Evolutionary conservation across 2,113 vertebrate genomes (phyloP), one percentile per base, ranked within the genome.

Genomic region (Eidolon helvum): DNA sequence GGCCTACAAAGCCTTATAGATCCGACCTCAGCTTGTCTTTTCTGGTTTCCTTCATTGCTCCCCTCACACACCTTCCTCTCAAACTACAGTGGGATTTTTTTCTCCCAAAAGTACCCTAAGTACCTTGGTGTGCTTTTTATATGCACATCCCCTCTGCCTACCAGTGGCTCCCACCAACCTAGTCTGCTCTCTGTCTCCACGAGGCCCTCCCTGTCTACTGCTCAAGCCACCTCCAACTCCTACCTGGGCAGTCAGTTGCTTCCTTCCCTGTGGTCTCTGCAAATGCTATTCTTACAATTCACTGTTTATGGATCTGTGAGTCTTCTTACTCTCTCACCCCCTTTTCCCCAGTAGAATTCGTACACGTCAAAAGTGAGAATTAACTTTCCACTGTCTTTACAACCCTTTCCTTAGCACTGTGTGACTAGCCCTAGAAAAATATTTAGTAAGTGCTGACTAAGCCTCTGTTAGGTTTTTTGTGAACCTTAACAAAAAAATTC

Each of bases 381-480:
- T 35, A 24, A 11, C 0, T 77, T 86, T 68, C 57, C n/a, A 57
- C 80, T 75, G 0, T 26, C 68, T 77, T n/a, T 69, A 8, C 66
- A 21, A 35, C 9, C 21, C 19, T 61, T 86, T 80, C 9, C 11
- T 82, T 33, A 91, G 28, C 43, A 50, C 14, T 48, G 43, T 84
- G 14, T 74, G 57, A 16, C 57, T 84, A 50, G 24, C 18, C 35
- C 50, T 71, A 43, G 80, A 89, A 93, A 91, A 88, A 63, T 33
- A n/a, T 72, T 90, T 83, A 74, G 26, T 90, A 82, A 77, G 50
- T 87, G n/a, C 69, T 91, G 43, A 57, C 50, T 96, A 75, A 95
- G 53, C 57, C 33, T 87, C 87, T 50, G 30, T 19, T 87, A 65
- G 33, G 6, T 80, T 87, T 94, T 61, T 63, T 86, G 19, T 91